Base-by-base conservation (phyloP, 2,113 vertebrate genomes). In the Argyrosomus japonicus region DNA sequence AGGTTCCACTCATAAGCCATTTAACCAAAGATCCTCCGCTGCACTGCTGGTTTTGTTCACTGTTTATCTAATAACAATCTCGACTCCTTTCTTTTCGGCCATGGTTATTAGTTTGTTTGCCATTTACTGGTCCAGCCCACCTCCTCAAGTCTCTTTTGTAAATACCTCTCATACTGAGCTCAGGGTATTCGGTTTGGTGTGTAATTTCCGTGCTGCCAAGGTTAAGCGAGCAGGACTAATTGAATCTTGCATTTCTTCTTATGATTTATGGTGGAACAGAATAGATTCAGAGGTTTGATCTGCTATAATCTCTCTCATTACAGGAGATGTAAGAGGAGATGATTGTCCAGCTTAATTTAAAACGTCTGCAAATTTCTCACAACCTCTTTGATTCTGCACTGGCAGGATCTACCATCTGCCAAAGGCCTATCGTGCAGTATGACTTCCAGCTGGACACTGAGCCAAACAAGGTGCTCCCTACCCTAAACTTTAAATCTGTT, bases 271-370 rank as follows among this genome's bases (percentile, higher is more conserved):
- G 74, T 77, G 74, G 75, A 89, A 82, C 53, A 54, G 86, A 80
- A 87, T 60, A 67, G 80, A 90, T 89, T 83, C 65, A 58, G 13
- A 68, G 82, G 80, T 84, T 80, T 78, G 85, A 90, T 90, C 88
- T 84, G 36, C 82, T 82, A 40, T 90, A 92, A 93, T 91, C 91
- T 89, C 77, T 63, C 79, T 92, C 86, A 90, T 94, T 91, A 91
- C n/a, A 17, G 80, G 69, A 67, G 50, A 86, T 64, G 82, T 82
- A 85, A 82, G 83, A 84, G 32, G 73, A 81, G 88, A 86, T 83
- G 84, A 90, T 90, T 84, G 89, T 88, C 89, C 86, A 17, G 58
- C 68, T 88, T 88, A 77, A 89, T 89, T 88, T 77, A 54, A 86
- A 90, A 85, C 56, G 56, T 83, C 87, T 91, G 91, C 50, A 81